Evolutionary conservation across 2,888 invertebrate species (phyloP).

Genomic region (Desoria tigrina): DNA sequence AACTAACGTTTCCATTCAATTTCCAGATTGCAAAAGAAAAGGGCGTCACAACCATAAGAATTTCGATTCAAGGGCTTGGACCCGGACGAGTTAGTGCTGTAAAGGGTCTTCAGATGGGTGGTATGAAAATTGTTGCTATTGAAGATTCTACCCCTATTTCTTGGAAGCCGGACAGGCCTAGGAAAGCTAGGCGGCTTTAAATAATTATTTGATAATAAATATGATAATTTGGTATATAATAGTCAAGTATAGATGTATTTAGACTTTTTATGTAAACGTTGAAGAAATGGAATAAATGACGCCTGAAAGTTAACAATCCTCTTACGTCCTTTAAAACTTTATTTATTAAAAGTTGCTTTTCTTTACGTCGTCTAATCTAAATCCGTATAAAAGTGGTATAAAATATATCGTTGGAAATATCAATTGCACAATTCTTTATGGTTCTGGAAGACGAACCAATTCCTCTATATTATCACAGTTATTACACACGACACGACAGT

Average conservation of each 20-base stretch:
- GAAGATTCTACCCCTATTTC: conserved; percentile 88
- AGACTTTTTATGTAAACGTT: background rate
- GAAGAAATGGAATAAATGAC: no score
- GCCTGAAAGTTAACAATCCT: no score
- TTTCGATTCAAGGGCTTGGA: conserved; percentile 79
- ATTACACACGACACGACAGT: no score
- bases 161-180: conserved; percentile 77
- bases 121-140: conserved; percentile 83
- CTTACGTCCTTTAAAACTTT: no score
- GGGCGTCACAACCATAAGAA: conserved; percentile 74
- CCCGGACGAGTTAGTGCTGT: conserved; percentile 90
- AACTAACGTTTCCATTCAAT: background rate
- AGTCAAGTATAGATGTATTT: background rate
- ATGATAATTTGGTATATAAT: background rate
- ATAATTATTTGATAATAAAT: conserved; percentile 1
- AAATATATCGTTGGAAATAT: no score
- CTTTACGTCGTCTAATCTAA: no score
- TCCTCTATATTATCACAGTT: no score
- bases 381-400: no score
- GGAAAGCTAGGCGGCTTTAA: conserved; percentile 79
- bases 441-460: no score
- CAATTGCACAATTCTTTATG: no score
- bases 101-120: conserved; percentile 90
- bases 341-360: no score
- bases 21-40: conserved; percentile 69